Conservation (phyloP, 2,113 vertebrate genomes). For the Dipodomys merriami region DNA sequence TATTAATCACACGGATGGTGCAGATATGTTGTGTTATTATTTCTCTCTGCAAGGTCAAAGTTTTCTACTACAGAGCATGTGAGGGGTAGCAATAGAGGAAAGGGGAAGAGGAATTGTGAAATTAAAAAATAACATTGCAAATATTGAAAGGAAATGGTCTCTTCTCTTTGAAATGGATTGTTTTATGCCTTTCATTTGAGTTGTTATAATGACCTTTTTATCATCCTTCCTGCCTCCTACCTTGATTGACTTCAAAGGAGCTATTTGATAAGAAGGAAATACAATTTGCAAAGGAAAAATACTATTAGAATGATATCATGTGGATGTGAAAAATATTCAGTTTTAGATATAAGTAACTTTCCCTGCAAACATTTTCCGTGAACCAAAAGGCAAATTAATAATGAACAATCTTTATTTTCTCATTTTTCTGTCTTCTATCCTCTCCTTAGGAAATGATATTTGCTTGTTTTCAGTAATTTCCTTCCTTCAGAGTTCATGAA, state of each 20-base stretch:
- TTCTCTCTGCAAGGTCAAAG: constrained; percentile 86
- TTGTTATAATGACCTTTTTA: constrained; percentile 70
- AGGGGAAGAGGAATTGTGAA: constrained; percentile 58
- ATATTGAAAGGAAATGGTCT: constrained; percentile 75
- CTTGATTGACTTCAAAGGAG: constrained; percentile 47
- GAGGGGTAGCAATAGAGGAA: constrained; percentile 27
- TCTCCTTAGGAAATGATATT: neutral
- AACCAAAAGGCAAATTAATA: constrained; percentile 55
- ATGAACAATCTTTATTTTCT: constrained; percentile 53
- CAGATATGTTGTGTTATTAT: constrained; percentile 83
- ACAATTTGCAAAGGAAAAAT: constrained; percentile 39
- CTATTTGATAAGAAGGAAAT: constrained; percentile 67
- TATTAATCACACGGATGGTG: constrained; percentile 85
- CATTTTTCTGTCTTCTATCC: neutral
- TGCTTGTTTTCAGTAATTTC: constrained; percentile 3
- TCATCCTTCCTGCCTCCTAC: constrained; percentile 59
- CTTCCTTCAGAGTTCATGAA: constrained; percentile 15
- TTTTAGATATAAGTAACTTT: constrained; percentile 48
- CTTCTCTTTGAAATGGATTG: constrained; percentile 77
- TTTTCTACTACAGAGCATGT: constrained; percentile 75
- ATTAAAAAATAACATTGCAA: constrained; percentile 81
- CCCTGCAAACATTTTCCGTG: constrained; percentile 49
- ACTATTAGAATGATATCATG: constrained; percentile 43
- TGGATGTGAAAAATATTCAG: constrained; percentile 46
- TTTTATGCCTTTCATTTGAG: constrained; percentile 70